Base-by-base conservation (phyloP, 2,113 vertebrate genomes). In the Tichodroma muraria region DNA sequence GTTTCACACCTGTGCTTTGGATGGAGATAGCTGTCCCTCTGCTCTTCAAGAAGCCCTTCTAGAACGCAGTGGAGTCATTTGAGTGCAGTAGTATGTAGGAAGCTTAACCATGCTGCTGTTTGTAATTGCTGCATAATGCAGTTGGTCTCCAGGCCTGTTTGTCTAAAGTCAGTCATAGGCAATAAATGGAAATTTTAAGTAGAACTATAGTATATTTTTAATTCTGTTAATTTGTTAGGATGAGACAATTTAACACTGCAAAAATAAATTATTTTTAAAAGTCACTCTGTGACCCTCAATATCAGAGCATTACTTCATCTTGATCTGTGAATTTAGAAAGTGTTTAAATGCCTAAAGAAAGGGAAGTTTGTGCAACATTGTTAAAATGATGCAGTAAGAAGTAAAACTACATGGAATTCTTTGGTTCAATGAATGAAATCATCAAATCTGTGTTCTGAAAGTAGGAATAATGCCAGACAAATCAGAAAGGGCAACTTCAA, bases 281-380 rank as follows among this genome's bases (percentile, higher is more conserved):
- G 53, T 70, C 56, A 60, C 31, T 94, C 79, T 83, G 27, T 93
- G 82, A 72, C 56, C 64, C 71, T 88, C 19, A 60, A 15, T 42
- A 80, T 38, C 40, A 80, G 31, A 95, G 90, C 76, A 96, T 94
- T 95, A 72, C 57, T 94, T 88, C 68, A 69, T 1, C 65, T 68
- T 92, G n/a, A 25, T 78, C 69, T 91, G 50, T 96, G 68, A 88
- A 44, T 57, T 35, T 44, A n/a, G 24, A 38, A 50, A 37, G 19
- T 24, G 57, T 71, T 75, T 64, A 35, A 66, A 76, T 84, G 59
- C 31, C 22, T 59, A 35, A 94, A 75, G 61, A 56, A 90, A 90
- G 73, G 70, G 59, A 86, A 80, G 21, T 17, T 37, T 63, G 71
- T 88, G 42, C 24, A 16, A 21, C 5, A 3, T 50, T 49, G 13